Evolutionary conservation across 2,797 vertebrate species (phyloP).

Genomic region (Rhinatrema bivittatum): DNA sequence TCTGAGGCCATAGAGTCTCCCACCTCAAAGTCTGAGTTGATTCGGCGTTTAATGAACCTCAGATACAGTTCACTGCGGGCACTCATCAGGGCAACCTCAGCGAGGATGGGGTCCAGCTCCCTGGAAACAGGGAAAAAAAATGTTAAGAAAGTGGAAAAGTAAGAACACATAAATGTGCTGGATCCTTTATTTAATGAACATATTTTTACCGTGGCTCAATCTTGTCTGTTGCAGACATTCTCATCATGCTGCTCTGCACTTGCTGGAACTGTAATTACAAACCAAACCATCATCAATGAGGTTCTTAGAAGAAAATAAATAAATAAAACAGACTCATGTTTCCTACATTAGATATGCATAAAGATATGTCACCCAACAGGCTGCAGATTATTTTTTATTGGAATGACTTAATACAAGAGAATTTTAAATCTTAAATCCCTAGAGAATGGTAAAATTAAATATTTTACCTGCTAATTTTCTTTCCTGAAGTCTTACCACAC

Average conservation of each 20-base stretch:
- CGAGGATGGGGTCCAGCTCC: conserved; percentile 85
- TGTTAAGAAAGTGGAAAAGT: conserved; percentile 1
- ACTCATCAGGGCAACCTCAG: conserved; percentile 93
- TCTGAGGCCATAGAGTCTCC: conserved; percentile 75
- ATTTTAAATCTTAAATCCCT: too few species aligned
- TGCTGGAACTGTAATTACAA: conserved; percentile 79
- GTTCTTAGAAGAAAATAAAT: too few species aligned
- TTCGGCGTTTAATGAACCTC: conserved; percentile 82
- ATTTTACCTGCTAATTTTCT: too few species aligned
- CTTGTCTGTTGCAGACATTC: conserved; percentile 72
- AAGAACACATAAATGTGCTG: neutral
- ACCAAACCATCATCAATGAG: neutral
- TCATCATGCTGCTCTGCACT: conserved; percentile 89
- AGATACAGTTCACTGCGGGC: conserved; percentile 88
- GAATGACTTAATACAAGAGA: too few species aligned
- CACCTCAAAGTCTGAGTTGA: conserved; percentile 87
- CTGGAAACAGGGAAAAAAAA: conserved; percentile 36
- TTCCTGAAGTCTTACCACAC: too few species aligned
- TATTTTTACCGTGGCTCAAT: conserved; percentile 81
- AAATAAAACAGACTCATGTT: too few species aligned
- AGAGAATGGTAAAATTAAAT: too few species aligned
- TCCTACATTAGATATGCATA: too few species aligned
- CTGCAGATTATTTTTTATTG: too few species aligned
- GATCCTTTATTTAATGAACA: neutral
- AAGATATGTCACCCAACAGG: too few species aligned